Evolutionary conservation across 2,888 invertebrate genomes (phyloP).

Genomic region (Teinopalpus imperialis): DNA sequence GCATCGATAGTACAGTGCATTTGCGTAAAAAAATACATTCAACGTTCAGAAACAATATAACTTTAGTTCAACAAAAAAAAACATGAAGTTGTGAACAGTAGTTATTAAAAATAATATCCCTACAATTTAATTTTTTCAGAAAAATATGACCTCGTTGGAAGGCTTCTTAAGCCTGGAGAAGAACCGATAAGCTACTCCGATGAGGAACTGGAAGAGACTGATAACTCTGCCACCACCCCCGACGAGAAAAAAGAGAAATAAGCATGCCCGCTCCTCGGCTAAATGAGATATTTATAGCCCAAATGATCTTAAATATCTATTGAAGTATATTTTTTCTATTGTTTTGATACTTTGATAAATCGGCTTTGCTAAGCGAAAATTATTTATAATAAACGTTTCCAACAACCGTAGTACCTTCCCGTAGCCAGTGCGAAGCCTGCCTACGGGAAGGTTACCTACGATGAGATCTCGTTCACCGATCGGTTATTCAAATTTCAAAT

Average conservation of each 20-base stretch:
- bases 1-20: too few relatives aligned
- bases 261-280: constrained; percentile 17
- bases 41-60: too few relatives aligned
- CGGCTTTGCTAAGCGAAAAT: constrained; percentile 18
- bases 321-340: constrained; percentile 18
- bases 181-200: constrained; percentile 95
- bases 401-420: background rate
- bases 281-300: constrained; percentile 22
- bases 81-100: too few relatives aligned
- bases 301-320: constrained; percentile 5
- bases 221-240: constrained; percentile 53
- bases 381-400: constrained; percentile 1
- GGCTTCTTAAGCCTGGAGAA: constrained; percentile 94
- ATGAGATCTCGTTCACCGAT: too few relatives aligned
- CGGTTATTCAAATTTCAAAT: constrained; percentile 17
- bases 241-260: constrained; percentile 63
- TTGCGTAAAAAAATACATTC: too few relatives aligned
- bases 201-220: constrained; percentile 86
- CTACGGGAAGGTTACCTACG: too few relatives aligned
- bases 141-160: constrained; percentile 96
- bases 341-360: constrained; percentile 17
- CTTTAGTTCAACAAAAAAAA: too few relatives aligned
- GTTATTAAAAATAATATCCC: too few relatives aligned
- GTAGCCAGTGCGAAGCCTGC: too few relatives aligned
- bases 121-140: constrained; percentile 83